phyloP scores from a whole-genome alignment of 64 coral and sea anemone genomes.

The Acropora tenuis region DNA sequence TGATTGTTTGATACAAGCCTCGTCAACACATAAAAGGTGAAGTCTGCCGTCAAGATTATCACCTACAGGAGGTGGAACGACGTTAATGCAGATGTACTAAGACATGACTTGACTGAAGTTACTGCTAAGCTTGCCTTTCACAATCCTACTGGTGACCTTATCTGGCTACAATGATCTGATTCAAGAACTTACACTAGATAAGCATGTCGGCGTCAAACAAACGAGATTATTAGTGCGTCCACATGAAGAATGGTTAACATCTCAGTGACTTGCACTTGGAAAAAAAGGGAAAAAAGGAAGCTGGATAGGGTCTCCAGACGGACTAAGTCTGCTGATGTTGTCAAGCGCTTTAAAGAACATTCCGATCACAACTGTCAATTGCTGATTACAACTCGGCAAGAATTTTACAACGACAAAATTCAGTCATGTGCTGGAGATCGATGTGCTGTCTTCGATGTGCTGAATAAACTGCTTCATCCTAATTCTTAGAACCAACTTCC shows the following conservation, averaged over 20 bases:
- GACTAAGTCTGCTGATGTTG: too few relatives aligned
- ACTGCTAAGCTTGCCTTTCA: neutral
- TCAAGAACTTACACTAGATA: neutral
- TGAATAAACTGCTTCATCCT: conserved; percentile 26
- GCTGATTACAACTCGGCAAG: conserved; percentile 1
- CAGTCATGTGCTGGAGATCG: conserved; percentile 22
- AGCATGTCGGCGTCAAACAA: conserved; percentile 8
- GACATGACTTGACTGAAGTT: neutral
- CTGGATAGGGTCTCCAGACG: neutral
- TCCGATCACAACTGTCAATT: neutral
- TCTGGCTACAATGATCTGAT: neutral
- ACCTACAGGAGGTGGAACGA: too few relatives aligned
- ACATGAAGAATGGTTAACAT: neutral
- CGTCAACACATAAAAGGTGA: neutral
- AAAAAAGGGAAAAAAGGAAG: neutral
- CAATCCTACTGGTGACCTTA: neutral
- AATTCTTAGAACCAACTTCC: neutral
- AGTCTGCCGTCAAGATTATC: neutral
- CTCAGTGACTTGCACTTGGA: neutral
- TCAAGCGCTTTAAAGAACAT: neutral
- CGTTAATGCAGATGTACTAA: too few relatives aligned
- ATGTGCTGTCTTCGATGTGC: neutral
- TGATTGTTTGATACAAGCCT: neutral
- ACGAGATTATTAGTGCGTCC: neutral
- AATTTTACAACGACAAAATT: conserved; percentile 3